Evolutionary conservation across 2,113 vertebrate species (phyloP), one percentile per base, ranked within the genome.

Genomic region (Rhizomys pruinosus): DNA sequence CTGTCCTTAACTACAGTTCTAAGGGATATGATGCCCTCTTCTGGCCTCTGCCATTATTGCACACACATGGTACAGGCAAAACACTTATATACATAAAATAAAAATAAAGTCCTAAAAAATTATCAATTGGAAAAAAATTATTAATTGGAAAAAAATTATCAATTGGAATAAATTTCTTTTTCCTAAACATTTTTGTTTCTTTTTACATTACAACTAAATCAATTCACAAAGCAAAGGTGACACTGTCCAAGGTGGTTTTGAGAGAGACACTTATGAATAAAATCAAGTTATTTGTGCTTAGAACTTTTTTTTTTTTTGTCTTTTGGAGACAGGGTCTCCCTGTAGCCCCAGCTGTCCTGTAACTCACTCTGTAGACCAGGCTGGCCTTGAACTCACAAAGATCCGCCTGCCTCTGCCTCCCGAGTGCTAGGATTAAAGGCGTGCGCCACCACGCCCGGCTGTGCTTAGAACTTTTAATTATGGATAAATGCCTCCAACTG

Each of bases 211-310:
- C 69, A 89, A 6, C n/a, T 79, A 87, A 89, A 80, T 12, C 82
- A 92, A 77, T 68, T 42, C n/a, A 47, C 32, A 91, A 89, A 37
- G n/a, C 32, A 90, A 92, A 87, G n/a, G 32, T 87, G 87, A 55
- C 55, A 17, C 11, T 59, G 32, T 22, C n/a, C 47, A 11, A 23
- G 52, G 77, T 34, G n/a, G 34, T 34, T 57, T 25, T 79, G 52
- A 44, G 19, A 71, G 47, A 93, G 59, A 59, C 7, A 19, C 27
- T 91, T 37, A 19, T 29, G 22, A 82, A 69, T 22, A 71, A 23
- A 32, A 92, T 69, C 72, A 90, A 9, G 19, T 78, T 81, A 77
- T 34, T 85, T 95, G 82, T 44, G 79, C 59, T n/a, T 73, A 42
- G 63, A 72, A 55, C n/a, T n/a, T 34, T 92, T 29, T n/a, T n/a